Evolutionary conservation across 2,888 invertebrate genomes (phyloP).

Genomic region (Frankliniella intonsa): DNA sequence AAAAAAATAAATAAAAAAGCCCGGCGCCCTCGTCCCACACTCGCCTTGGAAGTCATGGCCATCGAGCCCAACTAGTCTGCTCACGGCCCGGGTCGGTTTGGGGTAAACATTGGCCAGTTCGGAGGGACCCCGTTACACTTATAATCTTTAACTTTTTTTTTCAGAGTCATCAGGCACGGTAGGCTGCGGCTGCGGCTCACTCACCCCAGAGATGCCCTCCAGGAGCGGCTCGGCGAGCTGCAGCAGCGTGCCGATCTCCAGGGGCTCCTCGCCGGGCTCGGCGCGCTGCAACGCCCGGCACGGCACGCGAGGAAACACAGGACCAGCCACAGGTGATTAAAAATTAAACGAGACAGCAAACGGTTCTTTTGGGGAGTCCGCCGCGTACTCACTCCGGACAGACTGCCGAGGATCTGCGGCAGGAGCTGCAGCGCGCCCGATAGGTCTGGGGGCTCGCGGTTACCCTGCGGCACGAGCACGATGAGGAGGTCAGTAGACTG

Average conservation of each 20-base stretch:
- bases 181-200: too few species aligned
- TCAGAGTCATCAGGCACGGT: not conserved
- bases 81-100: too few species aligned
- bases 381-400: not conserved
- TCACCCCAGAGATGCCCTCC: slow-evolving; percentile 6
- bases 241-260: slow-evolving; percentile 13
- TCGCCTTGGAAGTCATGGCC: too few species aligned
- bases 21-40: too few species aligned
- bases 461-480: not conserved
- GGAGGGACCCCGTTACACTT: not conserved
- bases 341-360: not conserved
- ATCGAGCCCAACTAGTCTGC: too few species aligned
- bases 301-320: too few species aligned
- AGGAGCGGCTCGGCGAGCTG: slow-evolving; percentile 4
- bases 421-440: not conserved
- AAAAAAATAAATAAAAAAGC: too few species aligned
- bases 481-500: not conserved
- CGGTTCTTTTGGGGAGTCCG: not conserved
- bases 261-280: slow-evolving; percentile 1
- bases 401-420: not conserved
- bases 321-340: too few species aligned
- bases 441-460: slow-evolving; percentile 9
- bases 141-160: not conserved
- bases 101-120: too few species aligned
- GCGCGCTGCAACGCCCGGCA: not conserved